A percentile compares a stretch with the other conserved stretches of the same genome.
phyloP scores from a whole-genome alignment of 2,113 vertebrate species.

The Passer domesticus region DNA sequence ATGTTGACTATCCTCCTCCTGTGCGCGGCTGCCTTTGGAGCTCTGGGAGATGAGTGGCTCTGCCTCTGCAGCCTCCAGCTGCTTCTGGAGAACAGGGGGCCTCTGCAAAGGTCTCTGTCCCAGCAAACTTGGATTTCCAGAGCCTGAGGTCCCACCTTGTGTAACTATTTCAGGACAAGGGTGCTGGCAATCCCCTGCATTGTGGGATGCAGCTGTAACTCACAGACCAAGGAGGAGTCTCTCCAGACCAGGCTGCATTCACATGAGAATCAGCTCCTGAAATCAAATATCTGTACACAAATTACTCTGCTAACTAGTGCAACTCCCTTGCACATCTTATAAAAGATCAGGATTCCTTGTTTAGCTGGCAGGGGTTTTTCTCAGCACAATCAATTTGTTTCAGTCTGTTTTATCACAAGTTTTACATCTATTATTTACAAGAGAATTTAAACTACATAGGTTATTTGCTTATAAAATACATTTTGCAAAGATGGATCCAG shows the following conservation, averaged over 20 bases:
- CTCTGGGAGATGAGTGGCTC: background rate
- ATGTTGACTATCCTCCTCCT: background rate
- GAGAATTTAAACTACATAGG: background rate
- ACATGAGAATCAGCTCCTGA: background rate
- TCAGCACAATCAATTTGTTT: background rate
- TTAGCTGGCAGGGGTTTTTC: background rate
- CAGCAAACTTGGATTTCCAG: background rate
- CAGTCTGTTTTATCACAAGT: background rate
- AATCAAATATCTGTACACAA: background rate
- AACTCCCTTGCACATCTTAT: background rate
- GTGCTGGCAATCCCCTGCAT: too few relatives aligned
- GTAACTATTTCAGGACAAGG: background rate
- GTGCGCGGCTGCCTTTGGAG: background rate
- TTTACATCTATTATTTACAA: background rate
- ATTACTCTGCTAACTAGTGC: background rate
- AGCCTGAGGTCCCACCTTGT: background rate
- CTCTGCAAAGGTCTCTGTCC: background rate
- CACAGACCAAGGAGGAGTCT: background rate
- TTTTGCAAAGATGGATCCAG: background rate
- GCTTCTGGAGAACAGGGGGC: background rate
- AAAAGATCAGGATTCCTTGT: background rate
- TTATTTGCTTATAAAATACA: background rate
- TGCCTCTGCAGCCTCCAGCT: background rate
- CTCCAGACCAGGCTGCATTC: background rate
- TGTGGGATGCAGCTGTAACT: fast-evolving